Percentiles rank a stretch among this genome's conserved stretches.
Evolutionary conservation across 2,113 vertebrate genomes (phyloP).

Genomic region (Mastomys natalensis): DNA sequence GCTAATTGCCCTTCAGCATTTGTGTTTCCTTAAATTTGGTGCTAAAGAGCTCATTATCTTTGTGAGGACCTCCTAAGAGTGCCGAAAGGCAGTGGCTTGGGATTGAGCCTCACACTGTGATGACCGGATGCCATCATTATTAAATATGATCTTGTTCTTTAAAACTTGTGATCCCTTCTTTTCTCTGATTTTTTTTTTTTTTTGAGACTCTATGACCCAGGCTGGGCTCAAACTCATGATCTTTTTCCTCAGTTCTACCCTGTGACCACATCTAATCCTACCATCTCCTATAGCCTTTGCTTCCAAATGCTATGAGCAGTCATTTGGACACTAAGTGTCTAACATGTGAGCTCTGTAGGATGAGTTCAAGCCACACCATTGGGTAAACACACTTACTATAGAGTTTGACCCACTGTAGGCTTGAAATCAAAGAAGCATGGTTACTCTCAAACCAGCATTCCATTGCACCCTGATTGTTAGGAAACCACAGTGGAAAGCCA

Average conservation of each 20-base stretch:
- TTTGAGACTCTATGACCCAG: neutral
- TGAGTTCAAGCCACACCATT: neutral
- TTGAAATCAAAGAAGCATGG: neutral
- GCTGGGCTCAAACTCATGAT: neutral
- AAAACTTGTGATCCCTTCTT: constrained; percentile 12
- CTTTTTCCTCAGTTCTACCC: neutral
- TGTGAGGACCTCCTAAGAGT: neutral
- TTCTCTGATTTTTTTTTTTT: neutral
- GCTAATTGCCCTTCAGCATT: constrained; percentile 26
- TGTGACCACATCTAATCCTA: neutral
- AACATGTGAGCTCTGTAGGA: neutral
- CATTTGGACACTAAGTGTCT: neutral
- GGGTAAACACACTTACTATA: neutral
- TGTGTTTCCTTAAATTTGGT: constrained; percentile 30
- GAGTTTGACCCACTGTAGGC: neutral
- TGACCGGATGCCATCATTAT: neutral
- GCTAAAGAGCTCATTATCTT: constrained; percentile 28
- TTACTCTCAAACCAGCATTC: neutral
- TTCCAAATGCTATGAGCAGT: neutral
- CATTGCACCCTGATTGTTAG: neutral
- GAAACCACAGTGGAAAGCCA: neutral
- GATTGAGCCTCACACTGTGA: neutral
- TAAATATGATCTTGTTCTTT: constrained; percentile 35
- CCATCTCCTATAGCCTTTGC: neutral
- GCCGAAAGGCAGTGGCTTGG: neutral